phyloP scores from a whole-genome alignment of 2,797 vertebrate genomes.

The Danionella dracula region DNA sequence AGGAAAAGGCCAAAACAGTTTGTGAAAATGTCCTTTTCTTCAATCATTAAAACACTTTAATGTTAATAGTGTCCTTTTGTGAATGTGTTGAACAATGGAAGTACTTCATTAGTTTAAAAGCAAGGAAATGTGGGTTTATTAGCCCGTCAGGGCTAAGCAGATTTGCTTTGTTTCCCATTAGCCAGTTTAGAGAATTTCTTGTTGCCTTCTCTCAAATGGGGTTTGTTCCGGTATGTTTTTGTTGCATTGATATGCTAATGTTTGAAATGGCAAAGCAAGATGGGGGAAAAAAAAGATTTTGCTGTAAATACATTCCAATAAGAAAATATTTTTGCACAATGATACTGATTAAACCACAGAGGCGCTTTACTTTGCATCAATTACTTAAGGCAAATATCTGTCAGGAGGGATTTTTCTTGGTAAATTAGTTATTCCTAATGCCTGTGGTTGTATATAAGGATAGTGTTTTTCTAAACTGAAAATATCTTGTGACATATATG shows the following conservation, averaged over 20 bases:
- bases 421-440: no score
- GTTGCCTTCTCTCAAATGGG: slow-evolving; percentile 10
- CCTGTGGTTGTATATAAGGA: no score
- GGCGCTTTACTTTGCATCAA: neutral
- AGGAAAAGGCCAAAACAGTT: neutral
- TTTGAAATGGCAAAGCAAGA: slow-evolving; percentile 11
- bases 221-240: slow-evolving; percentile 13
- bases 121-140: slow-evolving; percentile 19
- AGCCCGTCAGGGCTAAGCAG: neutral
- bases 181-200: slow-evolving; percentile 13
- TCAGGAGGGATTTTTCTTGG: no score
- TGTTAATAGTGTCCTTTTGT: slow-evolving; percentile 9
- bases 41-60: slow-evolving; percentile 21
- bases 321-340: slow-evolving; percentile 8
- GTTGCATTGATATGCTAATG: slow-evolving; percentile 32
- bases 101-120: slow-evolving; percentile 13
- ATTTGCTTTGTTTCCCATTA: slow-evolving; percentile 23
- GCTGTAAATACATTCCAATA: slow-evolving; percentile 28
- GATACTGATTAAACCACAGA: slow-evolving; percentile 6
- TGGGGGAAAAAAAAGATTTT: slow-evolving; percentile 11
- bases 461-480: no score
- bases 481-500: no score
- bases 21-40: slow-evolving; percentile 13
- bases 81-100: slow-evolving; percentile 19
- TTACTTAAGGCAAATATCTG: no score